A percentile compares a stretch with the other conserved stretches of the same genome.
Evolutionary conservation across 2,888 invertebrate species (phyloP).

Genomic region (Calameuta idolon): DNA sequence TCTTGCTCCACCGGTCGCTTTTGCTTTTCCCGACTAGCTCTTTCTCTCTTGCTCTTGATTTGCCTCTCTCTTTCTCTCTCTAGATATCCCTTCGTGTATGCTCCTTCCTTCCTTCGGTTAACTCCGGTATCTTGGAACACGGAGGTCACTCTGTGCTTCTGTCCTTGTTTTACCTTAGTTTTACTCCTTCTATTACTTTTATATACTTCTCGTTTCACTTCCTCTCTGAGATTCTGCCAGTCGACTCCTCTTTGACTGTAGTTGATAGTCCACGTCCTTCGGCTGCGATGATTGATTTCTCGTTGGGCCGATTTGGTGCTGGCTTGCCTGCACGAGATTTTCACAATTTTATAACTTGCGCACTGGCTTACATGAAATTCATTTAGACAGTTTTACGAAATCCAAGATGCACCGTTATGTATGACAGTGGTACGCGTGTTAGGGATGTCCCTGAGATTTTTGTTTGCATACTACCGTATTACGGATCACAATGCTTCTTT

Average conservation of each 20-base stretch:
- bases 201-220: background rate
- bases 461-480: background rate
- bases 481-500: background rate
- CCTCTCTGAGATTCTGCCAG: background rate
- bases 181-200: background rate
- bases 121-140: background rate
- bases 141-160: background rate
- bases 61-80: slow-evolving; percentile 19
- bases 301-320: background rate
- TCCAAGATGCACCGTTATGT: background rate
- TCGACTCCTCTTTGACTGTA: background rate
- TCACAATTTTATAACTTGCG: background rate
- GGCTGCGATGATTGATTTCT: background rate
- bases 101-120: slow-evolving; percentile 3
- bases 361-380: background rate
- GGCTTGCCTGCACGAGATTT: background rate
- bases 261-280: background rate
- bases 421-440: background rate
- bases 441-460: background rate
- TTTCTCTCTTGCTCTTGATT: slow-evolving; percentile 26
- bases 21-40: slow-evolving; percentile 10
- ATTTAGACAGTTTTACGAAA: background rate
- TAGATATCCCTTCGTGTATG: slow-evolving; percentile 21
- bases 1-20: background rate
- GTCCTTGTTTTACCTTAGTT: background rate